A percentile compares a stretch with the other conserved stretches of the same genome.
phyloP scores from a whole-genome alignment of 2,888 invertebrate species.

The Ectemnius continuus region DNA sequence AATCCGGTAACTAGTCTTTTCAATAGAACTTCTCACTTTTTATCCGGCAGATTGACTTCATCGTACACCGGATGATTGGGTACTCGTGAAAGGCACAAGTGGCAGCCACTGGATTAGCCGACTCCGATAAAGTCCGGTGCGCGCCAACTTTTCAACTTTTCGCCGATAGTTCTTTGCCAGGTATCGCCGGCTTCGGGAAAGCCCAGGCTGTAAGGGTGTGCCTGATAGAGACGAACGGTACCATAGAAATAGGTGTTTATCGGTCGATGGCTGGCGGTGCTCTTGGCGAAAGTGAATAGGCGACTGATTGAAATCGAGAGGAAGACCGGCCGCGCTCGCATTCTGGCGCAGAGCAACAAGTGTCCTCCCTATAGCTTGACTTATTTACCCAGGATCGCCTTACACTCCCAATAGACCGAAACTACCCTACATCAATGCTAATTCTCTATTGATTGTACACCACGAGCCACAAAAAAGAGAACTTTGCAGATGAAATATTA shows the following conservation, averaged over 20 bases:
- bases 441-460: too few relatives aligned
- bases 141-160: slow-evolving; percentile 5
- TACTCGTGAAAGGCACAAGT: too few relatives aligned
- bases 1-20: too few relatives aligned
- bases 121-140: background rate
- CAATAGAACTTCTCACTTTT: too few relatives aligned
- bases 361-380: background rate
- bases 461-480: too few relatives aligned
- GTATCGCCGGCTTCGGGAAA: too few relatives aligned
- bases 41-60: too few relatives aligned
- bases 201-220: too few relatives aligned
- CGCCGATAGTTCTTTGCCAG: background rate
- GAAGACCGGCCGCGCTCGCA: background rate
- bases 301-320: slow-evolving; percentile 7
- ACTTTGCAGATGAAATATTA: too few relatives aligned
- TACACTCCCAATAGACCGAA: background rate
- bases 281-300: slow-evolving; percentile 5
- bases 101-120: slow-evolving; percentile 1
- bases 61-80: too few relatives aligned
- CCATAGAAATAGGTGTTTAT: background rate
- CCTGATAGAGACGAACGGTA: too few relatives aligned
- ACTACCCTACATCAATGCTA: too few relatives aligned
- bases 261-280: background rate
- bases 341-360: slow-evolving; percentile 1
- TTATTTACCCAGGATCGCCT: background rate